Evolutionary conservation across 2,113 vertebrate species (phyloP).

Genomic region (Micronycteris hirsuta): DNA sequence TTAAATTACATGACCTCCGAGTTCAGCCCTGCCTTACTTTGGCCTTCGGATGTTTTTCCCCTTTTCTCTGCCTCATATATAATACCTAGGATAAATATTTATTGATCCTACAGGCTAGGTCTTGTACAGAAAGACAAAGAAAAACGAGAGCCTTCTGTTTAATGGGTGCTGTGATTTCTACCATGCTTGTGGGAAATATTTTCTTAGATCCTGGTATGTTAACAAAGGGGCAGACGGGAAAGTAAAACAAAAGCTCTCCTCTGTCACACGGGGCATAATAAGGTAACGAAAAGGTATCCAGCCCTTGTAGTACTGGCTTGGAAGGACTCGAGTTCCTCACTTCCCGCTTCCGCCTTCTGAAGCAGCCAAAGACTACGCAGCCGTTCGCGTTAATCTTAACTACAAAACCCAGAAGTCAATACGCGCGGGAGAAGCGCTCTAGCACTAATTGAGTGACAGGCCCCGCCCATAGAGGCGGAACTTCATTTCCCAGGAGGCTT

Average conservation of each 20-base stretch:
- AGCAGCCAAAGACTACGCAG: neutral
- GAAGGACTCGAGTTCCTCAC: neutral
- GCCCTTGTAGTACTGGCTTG: fast-evolving
- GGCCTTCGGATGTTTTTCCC: neutral
- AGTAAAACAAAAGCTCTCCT: neutral
- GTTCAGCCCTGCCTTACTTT: neutral
- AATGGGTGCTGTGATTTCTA: neutral
- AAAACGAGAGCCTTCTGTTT: neutral
- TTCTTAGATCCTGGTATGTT: neutral
- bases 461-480: neutral
- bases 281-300: neutral
- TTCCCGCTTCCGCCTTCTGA: constrained; percentile 14
- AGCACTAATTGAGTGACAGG: neutral
- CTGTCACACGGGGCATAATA: neutral
- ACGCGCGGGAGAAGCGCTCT: neutral
- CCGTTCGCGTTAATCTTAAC: neutral
- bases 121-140: constrained; percentile 23
- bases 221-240: neutral
- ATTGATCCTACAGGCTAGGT: neutral
- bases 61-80: neutral
- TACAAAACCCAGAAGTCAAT: constrained; percentile 38
- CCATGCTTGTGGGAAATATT: neutral
- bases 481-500: constrained; percentile 62
- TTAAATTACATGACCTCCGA: neutral
- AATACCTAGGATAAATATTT: neutral